Percentiles rank a stretch among this genome's conserved stretches.
These are phyloP conservation scores for Notarius quadriscutis DNA, from an alignment of 2,113 vertebrate genomes.

Conservation along the genomic window DNA sequence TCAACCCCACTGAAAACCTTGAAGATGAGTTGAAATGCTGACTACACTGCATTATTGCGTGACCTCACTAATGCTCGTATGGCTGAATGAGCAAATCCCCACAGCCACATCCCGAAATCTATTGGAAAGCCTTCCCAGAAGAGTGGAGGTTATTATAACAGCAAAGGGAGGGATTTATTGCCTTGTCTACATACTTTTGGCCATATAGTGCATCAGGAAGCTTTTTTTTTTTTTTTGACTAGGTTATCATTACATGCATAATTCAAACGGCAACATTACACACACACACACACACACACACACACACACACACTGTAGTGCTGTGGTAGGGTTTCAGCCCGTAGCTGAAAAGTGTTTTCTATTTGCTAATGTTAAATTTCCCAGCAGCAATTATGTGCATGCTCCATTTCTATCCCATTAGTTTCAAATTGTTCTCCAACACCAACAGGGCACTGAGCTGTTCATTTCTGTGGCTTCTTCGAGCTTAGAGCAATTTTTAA, in stretches of 20 bases:
- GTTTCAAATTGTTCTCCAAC: not conserved
- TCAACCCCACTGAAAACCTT: not conserved
- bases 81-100: no score
- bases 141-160: not conserved
- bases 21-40: not conserved
- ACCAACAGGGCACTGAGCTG: not conserved
- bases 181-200: not conserved
- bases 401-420: not conserved
- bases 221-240: not conserved
- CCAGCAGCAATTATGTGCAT: not conserved
- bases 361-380: not conserved
- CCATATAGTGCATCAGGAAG: not conserved
- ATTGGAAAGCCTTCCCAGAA: no score
- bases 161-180: not conserved
- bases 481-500: not conserved
- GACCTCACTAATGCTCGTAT: no score
- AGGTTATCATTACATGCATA: not conserved
- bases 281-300: no score
- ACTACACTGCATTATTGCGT: not conserved
- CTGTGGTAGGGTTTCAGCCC: not conserved
- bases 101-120: no score
- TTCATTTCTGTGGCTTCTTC: not conserved
- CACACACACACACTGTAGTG: not conserved
- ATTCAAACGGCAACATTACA: no score
- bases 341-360: not conserved